Percentiles rank a stretch among this genome's conserved stretches.
Conservation (phyloP, 2,797 vertebrate genomes). For the Lepilemur septentrionalis region DNA sequence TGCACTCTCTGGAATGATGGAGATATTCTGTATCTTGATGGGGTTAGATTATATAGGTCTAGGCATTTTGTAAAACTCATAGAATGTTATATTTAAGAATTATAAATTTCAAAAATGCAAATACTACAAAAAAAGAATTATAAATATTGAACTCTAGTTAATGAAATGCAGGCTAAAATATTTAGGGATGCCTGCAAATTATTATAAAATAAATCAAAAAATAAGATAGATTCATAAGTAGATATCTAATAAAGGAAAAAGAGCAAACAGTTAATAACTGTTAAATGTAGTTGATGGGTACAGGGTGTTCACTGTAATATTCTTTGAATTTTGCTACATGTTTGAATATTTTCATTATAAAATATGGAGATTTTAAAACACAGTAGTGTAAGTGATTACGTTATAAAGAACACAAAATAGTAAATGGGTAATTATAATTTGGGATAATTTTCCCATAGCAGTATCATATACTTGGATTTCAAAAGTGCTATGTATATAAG, state of each 20-base stretch:
- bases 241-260: neutral
- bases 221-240: neutral
- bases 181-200: neutral
- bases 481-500: neutral
- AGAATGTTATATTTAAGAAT: neutral
- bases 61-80: neutral
- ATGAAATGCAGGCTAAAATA: neutral
- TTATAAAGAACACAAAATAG: neutral
- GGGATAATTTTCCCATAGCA: neutral
- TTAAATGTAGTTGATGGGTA: neutral
- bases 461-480: neutral
- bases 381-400: neutral
- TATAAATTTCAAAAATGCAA: neutral
- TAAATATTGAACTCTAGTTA: neutral
- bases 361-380: neutral
- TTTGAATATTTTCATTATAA: conserved; percentile 5
- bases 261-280: neutral
- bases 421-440: neutral
- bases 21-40: neutral
- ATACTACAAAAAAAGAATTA: neutral
- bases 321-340: neutral
- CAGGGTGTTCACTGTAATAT: neutral
- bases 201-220: neutral
- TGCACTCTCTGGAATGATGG: neutral
- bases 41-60: neutral